Evolutionary conservation across 2,888 invertebrate genomes (phyloP), one percentile per base, ranked within the genome.

Genomic region (Leptinotarsa rubiginosa): DNA sequence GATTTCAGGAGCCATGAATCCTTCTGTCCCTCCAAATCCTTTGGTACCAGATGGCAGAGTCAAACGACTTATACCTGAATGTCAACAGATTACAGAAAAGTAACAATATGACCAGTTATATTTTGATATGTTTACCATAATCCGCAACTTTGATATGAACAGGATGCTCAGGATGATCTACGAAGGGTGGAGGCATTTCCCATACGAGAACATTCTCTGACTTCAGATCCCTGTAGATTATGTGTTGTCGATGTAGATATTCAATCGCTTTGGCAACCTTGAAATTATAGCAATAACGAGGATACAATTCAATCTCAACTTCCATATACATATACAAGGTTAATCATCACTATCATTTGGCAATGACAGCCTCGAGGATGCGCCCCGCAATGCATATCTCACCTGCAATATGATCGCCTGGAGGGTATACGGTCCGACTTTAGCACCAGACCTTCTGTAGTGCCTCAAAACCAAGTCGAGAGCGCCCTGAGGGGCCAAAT

Each of bases 1-100:
- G 79, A 99, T 99, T 90, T 99, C 99, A 0, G 99, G 99, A 2
- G 99, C 99, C 96, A 99, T 99, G 87, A 98, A 99, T 0, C 99
- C 99, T 88, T 98, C 97, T 0, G 99, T 99, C 2, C 99, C 99
- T 0, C 98, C 99, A 89, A 98, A 99, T 0, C 99, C 99, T 87
- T 97, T 98, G 0, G 97, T 95, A 0, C 97, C 97, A 1, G 96
- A 96, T 0, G 97, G 96, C 12, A 97, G 91, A 1, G 94, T 96
- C 78, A 95, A 90, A 59, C 97, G 91, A 83, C 97, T 97, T 75
- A 97, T 97, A 68, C 96, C 93, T 92, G 82, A 10, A 78, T 10
- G 41, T 10, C 41, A 41, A 41, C 41, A 41, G 41, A 41, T 41
- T 41, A 1, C 41, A 41, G 41, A 2, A 0, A 10, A 41, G 41